A percentile compares a stretch with the other conserved stretches of the same genome.
Conservation (phyloP, 2,888 invertebrate genomes). For the Nymphalis c-album region DNA sequence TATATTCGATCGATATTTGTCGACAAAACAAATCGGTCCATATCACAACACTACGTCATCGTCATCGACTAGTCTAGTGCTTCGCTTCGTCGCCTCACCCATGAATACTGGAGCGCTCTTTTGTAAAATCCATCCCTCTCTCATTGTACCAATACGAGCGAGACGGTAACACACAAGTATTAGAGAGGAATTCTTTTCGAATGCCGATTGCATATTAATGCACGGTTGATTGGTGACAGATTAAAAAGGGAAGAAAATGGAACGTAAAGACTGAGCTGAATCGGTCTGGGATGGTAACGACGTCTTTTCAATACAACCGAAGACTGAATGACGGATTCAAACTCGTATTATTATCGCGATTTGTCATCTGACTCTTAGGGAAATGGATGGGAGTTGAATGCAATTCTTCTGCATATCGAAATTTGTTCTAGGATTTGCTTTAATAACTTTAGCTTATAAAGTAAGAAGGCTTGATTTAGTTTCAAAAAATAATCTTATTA, state of each 20-base stretch:
- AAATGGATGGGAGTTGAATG: background rate
- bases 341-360: constrained; percentile 12
- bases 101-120: constrained; percentile 73
- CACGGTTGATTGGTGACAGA: constrained; percentile 44
- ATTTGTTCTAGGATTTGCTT: background rate
- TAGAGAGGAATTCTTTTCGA: constrained; percentile 41
- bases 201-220: constrained; percentile 45
- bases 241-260: constrained; percentile 38
- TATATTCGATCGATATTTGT: constrained; percentile 12
- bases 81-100: constrained; percentile 71
- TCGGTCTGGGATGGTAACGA: constrained; percentile 29
- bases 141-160: constrained; percentile 48
- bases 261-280: constrained; percentile 28
- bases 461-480: too few species aligned
- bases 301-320: constrained; percentile 18
- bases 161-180: constrained; percentile 43
- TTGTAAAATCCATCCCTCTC: constrained; percentile 54
- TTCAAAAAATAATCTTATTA: too few species aligned
- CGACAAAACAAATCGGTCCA: constrained; percentile 26
- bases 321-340: constrained; percentile 11
- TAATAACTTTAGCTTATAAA: background rate
- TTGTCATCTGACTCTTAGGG: constrained; percentile 4
- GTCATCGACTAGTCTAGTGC: constrained; percentile 76
- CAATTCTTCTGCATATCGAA: background rate
- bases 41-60: constrained; percentile 58